These are phyloP conservation scores for Epinephelus malabaricus DNA, from an alignment of 2,797 vertebrate species.

Conservation along the genomic window DNA sequence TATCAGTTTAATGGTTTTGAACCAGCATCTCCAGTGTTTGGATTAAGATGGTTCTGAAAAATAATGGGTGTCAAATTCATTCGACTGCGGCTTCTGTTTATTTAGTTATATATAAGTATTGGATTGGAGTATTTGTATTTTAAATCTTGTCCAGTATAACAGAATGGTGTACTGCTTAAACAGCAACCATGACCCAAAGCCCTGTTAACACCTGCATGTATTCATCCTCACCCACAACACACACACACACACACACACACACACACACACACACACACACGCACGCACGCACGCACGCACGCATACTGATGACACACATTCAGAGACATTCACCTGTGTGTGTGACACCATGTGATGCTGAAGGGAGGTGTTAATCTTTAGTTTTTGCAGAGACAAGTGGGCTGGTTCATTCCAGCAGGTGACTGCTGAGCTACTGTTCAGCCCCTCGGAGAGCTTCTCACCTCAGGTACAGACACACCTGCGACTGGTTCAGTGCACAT, in stretches of 20 bases:
- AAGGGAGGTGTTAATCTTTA: slow-evolving; percentile 75
- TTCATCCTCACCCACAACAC: not conserved
- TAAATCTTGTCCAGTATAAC: no score
- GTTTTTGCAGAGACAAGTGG: slow-evolving; percentile 64
- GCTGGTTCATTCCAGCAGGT: slow-evolving; percentile 73
- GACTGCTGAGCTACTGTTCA: slow-evolving; percentile 51
- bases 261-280: not conserved
- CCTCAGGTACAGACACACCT: slow-evolving; percentile 52
- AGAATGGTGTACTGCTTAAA: no score
- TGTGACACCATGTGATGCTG: slow-evolving; percentile 55
- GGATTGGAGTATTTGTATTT: not conserved
- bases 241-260: not conserved
- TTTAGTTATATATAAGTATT: not conserved
- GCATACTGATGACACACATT: slow-evolving; percentile 15
- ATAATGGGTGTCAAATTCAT: not conserved
- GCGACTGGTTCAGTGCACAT: not conserved
- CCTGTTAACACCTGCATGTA: no score
- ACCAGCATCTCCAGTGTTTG: no score
- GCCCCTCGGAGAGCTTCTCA: slow-evolving; percentile 18
- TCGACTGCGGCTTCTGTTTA: no score
- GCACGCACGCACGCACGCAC: not conserved
- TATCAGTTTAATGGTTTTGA: no score
- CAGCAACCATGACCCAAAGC: no score
- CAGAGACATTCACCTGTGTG: slow-evolving; percentile 33
- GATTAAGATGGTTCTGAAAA: no score